A percentile compares a stretch with the other conserved stretches of the same genome.
These are phyloP conservation scores for Blomia tropicalis DNA, from an alignment of 2,888 invertebrate species.

Conservation along the genomic window DNA sequence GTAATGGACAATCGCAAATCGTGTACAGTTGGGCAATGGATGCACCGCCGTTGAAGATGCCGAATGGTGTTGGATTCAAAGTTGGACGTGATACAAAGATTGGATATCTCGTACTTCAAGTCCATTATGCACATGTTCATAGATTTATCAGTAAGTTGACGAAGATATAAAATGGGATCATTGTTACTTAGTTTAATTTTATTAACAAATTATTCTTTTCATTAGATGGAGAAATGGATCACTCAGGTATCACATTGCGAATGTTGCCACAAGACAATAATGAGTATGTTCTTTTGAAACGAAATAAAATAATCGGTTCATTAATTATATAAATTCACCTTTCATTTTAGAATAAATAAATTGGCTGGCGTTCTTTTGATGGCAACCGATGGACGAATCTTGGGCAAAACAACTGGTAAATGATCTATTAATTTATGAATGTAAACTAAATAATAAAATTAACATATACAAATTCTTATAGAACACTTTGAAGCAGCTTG, in stretches of 20 bases:
- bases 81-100: conserved; percentile 74
- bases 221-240: conserved; percentile 57
- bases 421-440: background rate
- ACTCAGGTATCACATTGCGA: conserved; percentile 64
- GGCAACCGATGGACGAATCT: conserved; percentile 67
- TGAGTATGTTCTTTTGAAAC: conserved; percentile 19
- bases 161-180: too few species aligned
- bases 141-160: conserved; percentile 44
- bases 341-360: conserved; percentile 52
- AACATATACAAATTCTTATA: conserved; percentile 36
- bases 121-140: conserved; percentile 59
- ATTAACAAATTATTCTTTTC: too few species aligned
- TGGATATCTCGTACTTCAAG: conserved; percentile 78
- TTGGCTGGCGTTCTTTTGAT: conserved; percentile 77
- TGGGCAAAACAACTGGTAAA: conserved; percentile 43
- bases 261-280: conserved; percentile 25
- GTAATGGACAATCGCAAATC: conserved; percentile 44
- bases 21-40: conserved; percentile 89
- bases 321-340: conserved; percentile 9
- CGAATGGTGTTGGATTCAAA: conserved; percentile 74
- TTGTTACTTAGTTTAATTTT: conserved; percentile 2
- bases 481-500: conserved; percentile 87
- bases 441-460: background rate
- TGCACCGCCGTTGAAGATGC: conserved; percentile 62
- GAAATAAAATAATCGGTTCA: conserved; percentile 11